These are phyloP conservation scores for Ictalurus punctatus DNA, from an alignment of 2,113 vertebrate species.

Conservation along the genomic window DNA sequence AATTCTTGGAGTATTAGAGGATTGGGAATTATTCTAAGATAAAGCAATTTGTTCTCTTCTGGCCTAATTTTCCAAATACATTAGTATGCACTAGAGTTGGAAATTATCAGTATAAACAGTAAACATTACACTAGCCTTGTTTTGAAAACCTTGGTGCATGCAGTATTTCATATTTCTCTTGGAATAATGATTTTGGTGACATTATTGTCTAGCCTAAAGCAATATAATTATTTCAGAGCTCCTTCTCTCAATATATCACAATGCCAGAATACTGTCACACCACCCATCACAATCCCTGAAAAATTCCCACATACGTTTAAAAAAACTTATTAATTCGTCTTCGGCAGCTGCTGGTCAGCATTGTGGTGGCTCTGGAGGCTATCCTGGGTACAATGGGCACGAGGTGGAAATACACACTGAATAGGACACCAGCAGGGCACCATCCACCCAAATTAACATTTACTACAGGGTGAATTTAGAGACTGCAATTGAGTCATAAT, in stretches of 20 bases:
- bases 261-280: not conserved
- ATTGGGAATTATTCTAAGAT: conserved; percentile 44
- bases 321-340: not conserved
- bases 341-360: not conserved
- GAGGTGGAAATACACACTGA: too few species aligned
- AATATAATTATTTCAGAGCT: not conserved
- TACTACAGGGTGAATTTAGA: too few species aligned
- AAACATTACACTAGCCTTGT: not conserved
- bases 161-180: not conserved
- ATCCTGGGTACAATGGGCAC: not conserved
- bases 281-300: not conserved
- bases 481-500: not conserved
- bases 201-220: not conserved
- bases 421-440: not conserved
- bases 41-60: conserved; percentile 11
- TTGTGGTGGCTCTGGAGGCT: too few species aligned
- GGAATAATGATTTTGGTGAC: conserved; percentile 5
- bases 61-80: not conserved
- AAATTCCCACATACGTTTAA: not conserved
- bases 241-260: not conserved
- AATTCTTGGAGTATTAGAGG: conserved; percentile 22
- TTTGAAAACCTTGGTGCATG: conserved; percentile 2
- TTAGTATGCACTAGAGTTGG: not conserved
- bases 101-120: conserved; percentile 1
- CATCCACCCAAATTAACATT: not conserved